These are phyloP conservation scores for Drosophila busckii DNA, from an alignment of 1,140 invertebrate species.

Conservation along the genomic window DNA sequence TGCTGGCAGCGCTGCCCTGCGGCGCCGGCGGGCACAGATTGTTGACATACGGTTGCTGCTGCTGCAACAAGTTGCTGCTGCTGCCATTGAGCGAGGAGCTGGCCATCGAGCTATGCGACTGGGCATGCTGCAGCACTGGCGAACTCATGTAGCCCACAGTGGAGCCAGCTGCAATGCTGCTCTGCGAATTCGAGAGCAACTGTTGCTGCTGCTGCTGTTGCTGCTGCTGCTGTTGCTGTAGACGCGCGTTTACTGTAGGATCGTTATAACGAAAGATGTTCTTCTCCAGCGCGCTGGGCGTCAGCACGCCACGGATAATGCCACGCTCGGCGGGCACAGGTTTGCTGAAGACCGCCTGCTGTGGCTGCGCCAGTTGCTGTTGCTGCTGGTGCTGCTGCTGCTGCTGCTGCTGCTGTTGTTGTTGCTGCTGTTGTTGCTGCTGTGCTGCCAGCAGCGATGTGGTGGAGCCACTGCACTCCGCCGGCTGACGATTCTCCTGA, in stretches of 20 bases:
- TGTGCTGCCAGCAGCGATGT: slow-evolving; percentile 5
- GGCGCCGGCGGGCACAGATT: slow-evolving; percentile 71
- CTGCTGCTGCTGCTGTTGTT: slow-evolving; percentile 13
- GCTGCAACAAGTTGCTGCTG: slow-evolving; percentile 33
- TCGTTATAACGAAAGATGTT: slow-evolving; percentile 85
- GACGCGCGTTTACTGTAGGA: slow-evolving; percentile 81
- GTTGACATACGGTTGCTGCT: slow-evolving; percentile 44
- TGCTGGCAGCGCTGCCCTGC: slow-evolving; percentile 68
- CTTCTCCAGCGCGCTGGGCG: slow-evolving; percentile 79
- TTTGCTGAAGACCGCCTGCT: slow-evolving; percentile 69
- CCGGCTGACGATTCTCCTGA: slow-evolving; percentile 72
- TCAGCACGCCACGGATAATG: slow-evolving; percentile 73
- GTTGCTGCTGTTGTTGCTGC: slow-evolving; percentile 12
- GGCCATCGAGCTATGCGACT: slow-evolving; percentile 80
- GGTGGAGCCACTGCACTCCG: slow-evolving; percentile 1
- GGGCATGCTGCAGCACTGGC: slow-evolving; percentile 78
- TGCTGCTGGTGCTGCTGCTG: slow-evolving; percentile 45
- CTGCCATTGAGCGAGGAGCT: slow-evolving; percentile 79
- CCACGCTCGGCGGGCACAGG: slow-evolving; percentile 68
- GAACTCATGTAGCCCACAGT: slow-evolving; percentile 37
- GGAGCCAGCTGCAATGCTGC: slow-evolving; percentile 43
- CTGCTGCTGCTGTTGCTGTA: slow-evolving; percentile 32
- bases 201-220: slow-evolving; percentile 40
- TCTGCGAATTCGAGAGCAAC: slow-evolving; percentile 70
- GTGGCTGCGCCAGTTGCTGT: slow-evolving; percentile 62